Evolutionary conservation across 2,888 invertebrate genomes (phyloP), one percentile per base, ranked within the genome.

Genomic region (Eremobia ochroleuca): DNA sequence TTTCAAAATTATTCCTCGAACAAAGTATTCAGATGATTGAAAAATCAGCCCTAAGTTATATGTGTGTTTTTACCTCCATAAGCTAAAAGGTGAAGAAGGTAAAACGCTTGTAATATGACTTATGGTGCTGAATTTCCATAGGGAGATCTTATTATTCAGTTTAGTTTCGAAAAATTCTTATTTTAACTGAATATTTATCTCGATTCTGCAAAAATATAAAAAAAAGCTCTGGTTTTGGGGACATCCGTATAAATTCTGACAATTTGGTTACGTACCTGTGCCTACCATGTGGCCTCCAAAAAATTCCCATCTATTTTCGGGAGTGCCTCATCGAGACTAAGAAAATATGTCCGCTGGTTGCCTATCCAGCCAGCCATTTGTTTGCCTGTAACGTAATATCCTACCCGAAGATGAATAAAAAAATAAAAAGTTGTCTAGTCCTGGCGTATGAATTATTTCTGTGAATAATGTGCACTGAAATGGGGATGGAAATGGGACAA

Each of bases 141-240:
- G 86, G 85, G 86, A 89, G 89, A 87, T 77, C 79, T 83, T 81
- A 81, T 83, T 84, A 89, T 88, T 85, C 77, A 79, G 89, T 86
- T 88, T 88, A 89, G 88, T 89, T 90, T 89, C 85, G 84, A 83
- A 71, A 82, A 77, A 87, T 87, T 88, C 85, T 89, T 40, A 9
- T 86, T 87, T 88, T 21, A 21, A 85, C 87, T 87, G 83, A 90
- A 88, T 91, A 89, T 89, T 87, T 90, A 89, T 86, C 87, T 79
- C 85, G 79, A 77, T 89, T 65, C 28, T 37, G 62, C 13, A 18
- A 28, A 18, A 52, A 34, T 40, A 11, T 34, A 67, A 15, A 3
- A 55, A 25, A 43, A 11, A 77, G 25, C 46, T 71, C 31, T 34
- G 49, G 25, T 59, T 65, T 59, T 46, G 4, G 18, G 31, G n/a